phyloP scores from a whole-genome alignment of 1,140 invertebrate genomes.

The Cydia strobilella region DNA sequence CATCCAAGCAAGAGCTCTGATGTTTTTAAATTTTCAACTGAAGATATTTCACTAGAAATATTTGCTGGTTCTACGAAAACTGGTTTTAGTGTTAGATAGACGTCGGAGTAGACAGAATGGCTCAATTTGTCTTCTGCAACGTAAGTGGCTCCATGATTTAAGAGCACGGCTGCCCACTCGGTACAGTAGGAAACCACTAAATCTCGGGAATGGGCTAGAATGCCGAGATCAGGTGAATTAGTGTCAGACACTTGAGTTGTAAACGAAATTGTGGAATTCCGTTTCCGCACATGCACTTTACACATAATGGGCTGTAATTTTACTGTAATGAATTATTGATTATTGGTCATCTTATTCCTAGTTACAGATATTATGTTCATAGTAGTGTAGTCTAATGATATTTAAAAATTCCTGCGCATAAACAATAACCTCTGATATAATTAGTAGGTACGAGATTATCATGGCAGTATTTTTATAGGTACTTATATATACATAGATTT shows the following conservation, averaged over 20 bases:
- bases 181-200: slow-evolving; percentile 52
- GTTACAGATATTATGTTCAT: not conserved
- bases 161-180: slow-evolving; percentile 48
- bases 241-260: slow-evolving; percentile 38
- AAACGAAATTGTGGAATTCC: slow-evolving; percentile 36
- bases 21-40: not conserved
- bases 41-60: not conserved
- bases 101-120: slow-evolving; percentile 49
- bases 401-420: too few relatives aligned
- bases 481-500: not conserved
- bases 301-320: not conserved
- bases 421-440: too few relatives aligned
- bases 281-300: slow-evolving; percentile 32
- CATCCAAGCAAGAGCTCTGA: slow-evolving; percentile 9
- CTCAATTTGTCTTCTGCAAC: slow-evolving; percentile 56
- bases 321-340: not conserved
- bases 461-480: not conserved
- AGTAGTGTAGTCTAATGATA: too few relatives aligned
- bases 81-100: slow-evolving; percentile 39
- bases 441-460: not conserved
- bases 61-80: not conserved
- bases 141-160: slow-evolving; percentile 62
- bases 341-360: not conserved
- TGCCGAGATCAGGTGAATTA: slow-evolving; percentile 46
- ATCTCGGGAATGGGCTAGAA: slow-evolving; percentile 50